Percentiles rank a stretch among this genome's conserved stretches.
Evolutionary conservation across 92 coral and sea anemone species (phyloP).

Genomic region (Porites divaricata): DNA sequence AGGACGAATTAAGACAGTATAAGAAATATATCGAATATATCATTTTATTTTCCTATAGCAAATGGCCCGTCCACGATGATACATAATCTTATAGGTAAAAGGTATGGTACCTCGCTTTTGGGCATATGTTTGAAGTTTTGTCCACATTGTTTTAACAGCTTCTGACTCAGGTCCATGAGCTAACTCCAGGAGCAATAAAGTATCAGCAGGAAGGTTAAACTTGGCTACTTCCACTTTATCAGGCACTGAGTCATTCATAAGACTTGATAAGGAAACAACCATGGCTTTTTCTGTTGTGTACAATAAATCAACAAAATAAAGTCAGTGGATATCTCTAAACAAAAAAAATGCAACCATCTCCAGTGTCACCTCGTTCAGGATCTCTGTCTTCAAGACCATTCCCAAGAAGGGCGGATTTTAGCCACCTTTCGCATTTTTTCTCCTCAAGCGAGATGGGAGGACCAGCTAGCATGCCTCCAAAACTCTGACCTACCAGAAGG

Average conservation of each 20-base stretch:
- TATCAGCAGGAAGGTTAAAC: conserved; percentile 70
- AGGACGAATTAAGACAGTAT: too few relatives aligned
- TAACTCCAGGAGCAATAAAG: conserved; percentile 70
- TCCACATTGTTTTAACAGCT: conserved; percentile 61
- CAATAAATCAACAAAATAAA: not conserved
- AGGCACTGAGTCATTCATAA: conserved; percentile 73
- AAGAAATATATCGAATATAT: too few relatives aligned
- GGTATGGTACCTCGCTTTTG: conserved; percentile 61
- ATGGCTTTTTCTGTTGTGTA: conserved; percentile 69
- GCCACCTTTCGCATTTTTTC: conserved; percentile 80
- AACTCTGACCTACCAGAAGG: conserved; percentile 75
- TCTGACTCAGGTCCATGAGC: conserved; percentile 80
- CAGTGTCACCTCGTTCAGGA: conserved; percentile 68
- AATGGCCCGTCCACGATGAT: not conserved
- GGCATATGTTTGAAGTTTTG: conserved; percentile 61
- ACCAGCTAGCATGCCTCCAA: conserved; percentile 84
- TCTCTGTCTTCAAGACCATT: conserved; percentile 82
- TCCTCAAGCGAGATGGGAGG: conserved; percentile 74
- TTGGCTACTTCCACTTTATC: conserved; percentile 72
- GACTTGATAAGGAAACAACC: conserved; percentile 72
- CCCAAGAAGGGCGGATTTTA: conserved; percentile 74
- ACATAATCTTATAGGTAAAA: not conserved
- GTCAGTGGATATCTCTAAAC: not conserved
- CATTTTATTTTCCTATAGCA: not conserved
- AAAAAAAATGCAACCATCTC: not conserved